Base-by-base conservation (phyloP, 2,888 invertebrate species). In the Stictocephala bisonia region DNA sequence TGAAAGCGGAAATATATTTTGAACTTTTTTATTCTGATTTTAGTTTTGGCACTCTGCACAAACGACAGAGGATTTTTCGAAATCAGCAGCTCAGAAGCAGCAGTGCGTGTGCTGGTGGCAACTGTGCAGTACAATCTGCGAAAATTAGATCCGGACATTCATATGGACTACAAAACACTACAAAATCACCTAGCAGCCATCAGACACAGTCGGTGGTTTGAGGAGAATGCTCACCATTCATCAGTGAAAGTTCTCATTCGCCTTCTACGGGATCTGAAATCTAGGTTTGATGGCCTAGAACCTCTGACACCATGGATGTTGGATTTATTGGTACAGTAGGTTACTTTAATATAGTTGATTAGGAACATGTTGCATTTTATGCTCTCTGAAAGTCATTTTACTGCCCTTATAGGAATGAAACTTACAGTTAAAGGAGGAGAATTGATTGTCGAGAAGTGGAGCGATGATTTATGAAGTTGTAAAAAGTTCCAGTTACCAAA, bases 281-380 rank as follows among this genome's bases (percentile, higher is more conserved):
- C 90, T 68, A 89, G 99, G 15, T 98, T 96, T 85, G 90, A 93
- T 76, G 97, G 97, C 0, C 90, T 99, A 74, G 90, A 94, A 75
- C 93, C 96, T 0, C 87, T 99, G 7, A 95, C 95, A 0, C 95
- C 97, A 0, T 99, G 99, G 99, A 95, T 97, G 91, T 86, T 99
- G 35, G 98, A 99, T 86, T 88, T 99, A 48, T 87, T 99, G 80
- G 88, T 87, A 80, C n/a, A n/a, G n/a, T n/a, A n/a, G n/a, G n/a
- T n/a, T n/a, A n/a, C n/a, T n/a, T n/a, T n/a, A n/a, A n/a, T n/a
- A n/a, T n/a, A n/a, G n/a, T n/a, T n/a, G n/a, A n/a, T n/a, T n/a
- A n/a, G n/a, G n/a, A n/a, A n/a, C n/a, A n/a, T n/a, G n/a, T n/a
- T n/a, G n/a, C n/a, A n/a, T n/a, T n/a, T n/a, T n/a, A n/a, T n/a